These are phyloP conservation scores for Caretta caretta DNA, from an alignment of 2,113 vertebrate species.

Conservation along the genomic window DNA sequence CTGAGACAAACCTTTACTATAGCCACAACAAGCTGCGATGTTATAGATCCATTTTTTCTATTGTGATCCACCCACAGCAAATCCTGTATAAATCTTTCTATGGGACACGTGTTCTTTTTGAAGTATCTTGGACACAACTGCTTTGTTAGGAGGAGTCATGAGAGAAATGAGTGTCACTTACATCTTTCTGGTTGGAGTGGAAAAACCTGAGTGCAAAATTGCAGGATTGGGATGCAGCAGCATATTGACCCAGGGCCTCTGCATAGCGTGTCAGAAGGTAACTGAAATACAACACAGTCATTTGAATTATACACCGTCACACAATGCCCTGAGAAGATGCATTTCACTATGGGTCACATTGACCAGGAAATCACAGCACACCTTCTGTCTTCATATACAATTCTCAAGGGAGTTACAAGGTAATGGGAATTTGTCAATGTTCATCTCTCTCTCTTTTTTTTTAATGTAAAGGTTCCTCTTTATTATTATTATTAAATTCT, in stretches of 20 bases:
- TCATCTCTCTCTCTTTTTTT: background rate
- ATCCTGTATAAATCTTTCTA: background rate
- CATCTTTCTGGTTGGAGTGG: slow-evolving; percentile 99
- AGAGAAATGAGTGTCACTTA: slow-evolving; percentile 80
- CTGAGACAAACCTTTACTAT: background rate
- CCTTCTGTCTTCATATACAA: background rate
- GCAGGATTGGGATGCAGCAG: slow-evolving; percentile 96
- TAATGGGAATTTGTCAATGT: background rate
- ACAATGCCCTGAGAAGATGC: background rate
- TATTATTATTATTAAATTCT: background rate
- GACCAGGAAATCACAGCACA: background rate
- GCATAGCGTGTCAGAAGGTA: slow-evolving; percentile 96
- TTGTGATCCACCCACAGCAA: background rate
- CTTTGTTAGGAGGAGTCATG: background rate
- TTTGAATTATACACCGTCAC: background rate
- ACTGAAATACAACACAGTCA: slow-evolving; percentile 77
- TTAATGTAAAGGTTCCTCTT: background rate
- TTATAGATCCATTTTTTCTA: background rate
- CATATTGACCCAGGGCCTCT: slow-evolving; percentile 92
- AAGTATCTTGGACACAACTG: background rate
- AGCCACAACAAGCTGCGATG: background rate
- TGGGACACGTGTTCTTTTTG: background rate
- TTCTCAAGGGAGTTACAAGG: background rate
- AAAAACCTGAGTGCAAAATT: slow-evolving; percentile 99
- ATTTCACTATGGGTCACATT: background rate